Evolutionary conservation across 2,797 vertebrate species (phyloP), one percentile per base, ranked within the genome.

Genomic region (Hafferia zeledoni): DNA sequence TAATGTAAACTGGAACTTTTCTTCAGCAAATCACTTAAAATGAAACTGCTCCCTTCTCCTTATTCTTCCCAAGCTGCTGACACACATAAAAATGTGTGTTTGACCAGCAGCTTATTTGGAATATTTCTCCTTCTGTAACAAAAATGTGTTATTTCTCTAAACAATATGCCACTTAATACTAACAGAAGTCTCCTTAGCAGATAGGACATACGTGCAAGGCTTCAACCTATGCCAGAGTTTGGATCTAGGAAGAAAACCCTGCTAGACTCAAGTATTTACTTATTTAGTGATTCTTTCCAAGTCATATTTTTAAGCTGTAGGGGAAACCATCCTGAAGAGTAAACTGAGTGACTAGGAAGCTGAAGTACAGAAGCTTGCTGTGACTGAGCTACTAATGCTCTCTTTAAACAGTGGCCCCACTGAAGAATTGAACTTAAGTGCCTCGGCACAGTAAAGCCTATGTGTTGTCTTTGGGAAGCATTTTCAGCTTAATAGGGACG

Each of bases 401-500:
- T 92, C 87, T 95, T 94, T 88, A 88, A 95, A 96, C 95, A 96
- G 89, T 82, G 87, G 93, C 63, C 76, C 80, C 93, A 96, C 89
- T 97, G 95, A 96, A 97, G 96, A 97, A 97, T 96, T 94, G 94
- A 91, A 87, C 94, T 93, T 56, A 93, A 96, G 95, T 94, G 91
- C 91, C 94, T 96, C 43, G 2, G 93, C 91, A 92, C 85, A 90
- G 95, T 86, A 90, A 96, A 96, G 87, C 92, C 77, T 39, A 87
- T 79, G 94, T 96, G 95, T 97, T 97, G 94, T 94, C 93, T 96
- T 97, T 97, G 96, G 95, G 96, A 97, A 96, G 80, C 87, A 84
- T 96, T 97, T 96, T 93, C 85, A 94, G 77, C 93, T 94, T 96
- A 96, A 94, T 64, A 93, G 89, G 85, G 80, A 95, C 3, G 63